phyloP scores from a whole-genome alignment of 2,797 vertebrate genomes.

The Mormyrus hasselquistii region DNA sequence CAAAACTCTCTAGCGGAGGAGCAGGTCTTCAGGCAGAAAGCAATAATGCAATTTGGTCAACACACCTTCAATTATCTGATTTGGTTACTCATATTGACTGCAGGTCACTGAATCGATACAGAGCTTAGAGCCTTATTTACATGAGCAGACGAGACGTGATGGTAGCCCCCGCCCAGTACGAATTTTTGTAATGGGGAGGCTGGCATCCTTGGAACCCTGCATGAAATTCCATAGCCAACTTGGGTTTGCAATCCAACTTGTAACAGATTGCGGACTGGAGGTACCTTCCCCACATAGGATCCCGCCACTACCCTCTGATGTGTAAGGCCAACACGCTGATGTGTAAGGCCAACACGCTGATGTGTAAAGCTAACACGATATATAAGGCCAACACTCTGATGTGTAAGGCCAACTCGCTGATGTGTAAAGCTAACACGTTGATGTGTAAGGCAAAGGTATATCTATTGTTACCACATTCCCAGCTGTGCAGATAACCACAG shows the following conservation, averaged over 20 bases:
- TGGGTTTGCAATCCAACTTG: not conserved
- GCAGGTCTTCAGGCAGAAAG: conserved; percentile 62
- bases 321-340: too few species aligned
- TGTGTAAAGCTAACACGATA: too few species aligned
- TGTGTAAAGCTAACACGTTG: too few species aligned
- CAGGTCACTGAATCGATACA: conserved; percentile 63
- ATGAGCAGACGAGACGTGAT: conserved; percentile 25
- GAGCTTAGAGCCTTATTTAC: conserved; percentile 56
- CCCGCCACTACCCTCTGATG: not conserved
- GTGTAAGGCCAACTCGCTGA: too few species aligned
- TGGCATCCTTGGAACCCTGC: not conserved
- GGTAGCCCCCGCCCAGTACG: not conserved
- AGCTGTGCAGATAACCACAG: not conserved
- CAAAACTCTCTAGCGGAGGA: conserved; percentile 39
- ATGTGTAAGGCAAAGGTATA: not conserved
- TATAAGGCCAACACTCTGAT: too few species aligned
- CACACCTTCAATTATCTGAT: conserved; percentile 75
- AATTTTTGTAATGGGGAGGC: not conserved
- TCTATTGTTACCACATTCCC: not conserved
- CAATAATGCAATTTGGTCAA: conserved; percentile 75
- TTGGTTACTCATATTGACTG: conserved; percentile 67
- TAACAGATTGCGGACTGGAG: not conserved
- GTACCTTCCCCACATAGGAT: not conserved
- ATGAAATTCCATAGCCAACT: not conserved
- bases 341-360: too few species aligned